These are phyloP conservation scores for Selene dorsalis DNA, from an alignment of 2,797 vertebrate species.

Conservation along the genomic window DNA sequence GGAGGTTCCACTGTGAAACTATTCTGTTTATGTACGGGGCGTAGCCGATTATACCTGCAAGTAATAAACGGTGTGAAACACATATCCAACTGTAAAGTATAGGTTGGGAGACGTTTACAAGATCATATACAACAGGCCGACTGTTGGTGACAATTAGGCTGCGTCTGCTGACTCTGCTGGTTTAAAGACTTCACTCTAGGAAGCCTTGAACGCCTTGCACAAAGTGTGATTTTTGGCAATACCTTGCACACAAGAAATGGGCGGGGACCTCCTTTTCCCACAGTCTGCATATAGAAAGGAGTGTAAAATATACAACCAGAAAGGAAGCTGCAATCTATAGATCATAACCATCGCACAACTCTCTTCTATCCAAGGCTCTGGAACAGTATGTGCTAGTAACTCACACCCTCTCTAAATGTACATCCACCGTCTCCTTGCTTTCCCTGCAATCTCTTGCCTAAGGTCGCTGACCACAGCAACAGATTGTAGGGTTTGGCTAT, in stretches of 20 bases:
- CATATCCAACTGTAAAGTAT: conserved; percentile 51
- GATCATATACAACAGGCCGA: conserved; percentile 44
- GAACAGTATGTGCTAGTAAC: conserved; percentile 13
- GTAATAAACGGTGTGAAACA: conserved; percentile 65
- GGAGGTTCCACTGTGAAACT: conserved; percentile 93
- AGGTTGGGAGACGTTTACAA: conserved; percentile 59
- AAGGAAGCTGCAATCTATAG: conserved; percentile 42
- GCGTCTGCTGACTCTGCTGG: conserved; percentile 36
- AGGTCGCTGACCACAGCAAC: conserved; percentile 70
- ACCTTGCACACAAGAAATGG: conserved; percentile 54
- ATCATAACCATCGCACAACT: conserved; percentile 32
- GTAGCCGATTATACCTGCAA: conserved; percentile 95
- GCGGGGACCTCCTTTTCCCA: conserved; percentile 45
- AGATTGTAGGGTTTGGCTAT: conserved; percentile 81
- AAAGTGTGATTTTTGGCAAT: conserved; percentile 68
- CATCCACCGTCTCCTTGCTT: conserved; percentile 52
- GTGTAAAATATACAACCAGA: conserved; percentile 21
- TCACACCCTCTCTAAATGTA: conserved; percentile 54
- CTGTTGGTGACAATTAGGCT: conserved; percentile 64
- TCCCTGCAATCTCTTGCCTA: conserved; percentile 45
- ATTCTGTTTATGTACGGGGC: conserved; percentile 88
- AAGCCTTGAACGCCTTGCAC: conserved; percentile 39
- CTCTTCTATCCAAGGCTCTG: conserved; percentile 13
- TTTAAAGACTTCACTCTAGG: conserved; percentile 29
- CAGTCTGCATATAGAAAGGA: conserved; percentile 46